A percentile compares a stretch with the other conserved stretches of the same genome.
These are phyloP conservation scores for Theristicus caerulescens DNA, from an alignment of 2,113 vertebrate genomes.

Conservation along the genomic window DNA sequence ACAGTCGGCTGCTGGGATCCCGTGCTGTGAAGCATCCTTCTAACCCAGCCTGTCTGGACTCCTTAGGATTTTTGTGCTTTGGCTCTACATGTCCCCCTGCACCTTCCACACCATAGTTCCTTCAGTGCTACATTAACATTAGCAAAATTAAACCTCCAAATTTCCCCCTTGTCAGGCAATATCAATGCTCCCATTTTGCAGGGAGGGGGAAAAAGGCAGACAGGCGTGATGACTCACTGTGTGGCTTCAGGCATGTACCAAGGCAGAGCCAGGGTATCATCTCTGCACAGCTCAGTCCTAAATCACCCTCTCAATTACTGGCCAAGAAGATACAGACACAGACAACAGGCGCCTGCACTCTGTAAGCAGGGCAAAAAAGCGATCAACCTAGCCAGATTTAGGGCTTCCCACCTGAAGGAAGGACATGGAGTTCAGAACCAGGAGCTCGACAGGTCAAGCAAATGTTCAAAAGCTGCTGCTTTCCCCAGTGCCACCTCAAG, in stretches of 20 bases:
- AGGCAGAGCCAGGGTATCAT: background rate
- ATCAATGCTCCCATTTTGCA: background rate
- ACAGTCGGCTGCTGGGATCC: background rate
- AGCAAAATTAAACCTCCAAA: background rate
- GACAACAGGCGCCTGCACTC: background rate
- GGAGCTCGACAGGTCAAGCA: background rate
- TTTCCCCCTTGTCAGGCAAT: background rate
- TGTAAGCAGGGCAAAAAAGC: fast-evolving
- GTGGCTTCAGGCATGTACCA: background rate
- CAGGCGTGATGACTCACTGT: fast-evolving
- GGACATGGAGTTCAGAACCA: background rate
- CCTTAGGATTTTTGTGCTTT: background rate
- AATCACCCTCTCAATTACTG: background rate
- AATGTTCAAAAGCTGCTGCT: background rate
- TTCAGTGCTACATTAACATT: background rate
- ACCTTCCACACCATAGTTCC: background rate
- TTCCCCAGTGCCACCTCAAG: background rate
- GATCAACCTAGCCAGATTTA: background rate
- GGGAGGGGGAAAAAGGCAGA: background rate
- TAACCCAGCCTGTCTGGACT: background rate
- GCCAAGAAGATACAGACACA: background rate
- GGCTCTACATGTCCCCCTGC: background rate
- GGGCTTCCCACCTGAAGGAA: background rate
- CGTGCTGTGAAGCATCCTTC: background rate
- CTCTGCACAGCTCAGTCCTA: background rate